Percentiles rank a stretch among this genome's conserved stretches.
Conservation (phyloP, 1,140 invertebrate species). For the Neodiprion fabricii region DNA sequence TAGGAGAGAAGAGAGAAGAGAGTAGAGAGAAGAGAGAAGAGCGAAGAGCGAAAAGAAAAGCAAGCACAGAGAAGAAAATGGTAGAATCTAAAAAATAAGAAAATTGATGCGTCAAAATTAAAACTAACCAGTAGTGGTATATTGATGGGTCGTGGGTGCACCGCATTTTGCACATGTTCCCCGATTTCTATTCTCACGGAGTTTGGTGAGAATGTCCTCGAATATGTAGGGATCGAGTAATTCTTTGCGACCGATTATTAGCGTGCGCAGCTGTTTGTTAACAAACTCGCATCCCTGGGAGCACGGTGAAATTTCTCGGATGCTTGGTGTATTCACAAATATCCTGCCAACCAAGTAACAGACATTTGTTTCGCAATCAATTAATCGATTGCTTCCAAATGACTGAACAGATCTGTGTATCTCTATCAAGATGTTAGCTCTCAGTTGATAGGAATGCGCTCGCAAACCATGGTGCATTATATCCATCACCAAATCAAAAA, state of each 20-base stretch:
- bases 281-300: not conserved
- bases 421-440: no score
- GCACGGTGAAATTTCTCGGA: not conserved
- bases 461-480: no score
- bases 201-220: not conserved
- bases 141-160: no score
- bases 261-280: not conserved
- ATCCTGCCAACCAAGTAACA: not conserved
- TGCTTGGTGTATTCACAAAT: not conserved
- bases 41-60: not conserved
- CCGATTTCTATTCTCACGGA: not conserved
- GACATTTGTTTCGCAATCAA: no score
- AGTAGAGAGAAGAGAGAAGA: not conserved
- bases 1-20: not conserved
- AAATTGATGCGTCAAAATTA: not conserved
- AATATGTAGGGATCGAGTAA: constrained; percentile 3
- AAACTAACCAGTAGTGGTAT: not conserved
- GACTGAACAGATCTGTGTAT: no score
- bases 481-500: no score
- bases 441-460: no score
- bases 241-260: not conserved
- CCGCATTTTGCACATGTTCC: no score
- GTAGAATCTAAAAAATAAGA: not conserved
- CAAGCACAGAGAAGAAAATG: not conserved
- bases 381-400: no score